Conservation (phyloP, 2,888 invertebrate species). For the Andrena dorsata region DNA sequence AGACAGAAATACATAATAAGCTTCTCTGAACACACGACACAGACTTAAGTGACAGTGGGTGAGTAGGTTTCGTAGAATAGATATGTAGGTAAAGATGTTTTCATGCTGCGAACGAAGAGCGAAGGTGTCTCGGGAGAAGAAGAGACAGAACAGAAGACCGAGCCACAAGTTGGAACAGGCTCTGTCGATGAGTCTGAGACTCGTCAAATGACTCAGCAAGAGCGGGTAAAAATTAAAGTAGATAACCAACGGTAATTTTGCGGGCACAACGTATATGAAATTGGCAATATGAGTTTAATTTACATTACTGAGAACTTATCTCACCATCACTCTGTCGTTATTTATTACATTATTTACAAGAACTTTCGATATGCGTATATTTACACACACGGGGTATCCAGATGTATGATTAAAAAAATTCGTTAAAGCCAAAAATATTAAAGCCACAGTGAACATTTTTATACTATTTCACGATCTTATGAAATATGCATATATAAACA, state of each 20-base stretch:
- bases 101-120: constrained; percentile 83
- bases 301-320: constrained; percentile 43
- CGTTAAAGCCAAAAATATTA: no score
- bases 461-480: constrained; percentile 12
- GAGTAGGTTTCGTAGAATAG: constrained; percentile 83
- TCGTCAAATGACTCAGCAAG: constrained; percentile 80
- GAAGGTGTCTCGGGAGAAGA: constrained; percentile 78
- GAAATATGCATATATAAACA: constrained; percentile 28
- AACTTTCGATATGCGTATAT: constrained; percentile 15
- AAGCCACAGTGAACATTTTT: constrained; percentile 20
- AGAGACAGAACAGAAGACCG: constrained; percentile 77
- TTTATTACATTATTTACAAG: constrained; percentile 35
- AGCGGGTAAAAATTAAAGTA: constrained; percentile 82
- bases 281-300: constrained; percentile 57
- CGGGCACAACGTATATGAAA: constrained; percentile 74
- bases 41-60: constrained; percentile 72
- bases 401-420: constrained; percentile 26
- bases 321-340: constrained; percentile 47
- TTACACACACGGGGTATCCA: constrained; percentile 31
- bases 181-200: constrained; percentile 77
- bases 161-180: constrained; percentile 76
- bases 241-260: constrained; percentile 69
- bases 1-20: constrained; percentile 55
- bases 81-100: constrained; percentile 84
- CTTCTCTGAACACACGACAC: constrained; percentile 61